These are phyloP conservation scores for Agrypnus murinus DNA, from an alignment of 2,888 invertebrate species.

Conservation along the genomic window DNA sequence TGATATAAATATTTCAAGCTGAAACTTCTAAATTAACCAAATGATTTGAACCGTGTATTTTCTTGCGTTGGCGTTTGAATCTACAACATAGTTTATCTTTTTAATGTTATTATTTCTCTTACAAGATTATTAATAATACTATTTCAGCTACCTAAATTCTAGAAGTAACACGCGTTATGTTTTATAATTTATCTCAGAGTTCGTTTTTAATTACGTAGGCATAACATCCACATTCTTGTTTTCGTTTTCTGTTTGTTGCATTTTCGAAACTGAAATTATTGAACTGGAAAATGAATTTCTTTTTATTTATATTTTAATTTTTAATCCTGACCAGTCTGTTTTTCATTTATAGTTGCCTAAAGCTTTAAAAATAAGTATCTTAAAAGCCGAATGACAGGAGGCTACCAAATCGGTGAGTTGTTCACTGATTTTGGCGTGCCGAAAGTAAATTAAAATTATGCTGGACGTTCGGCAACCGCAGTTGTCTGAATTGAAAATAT, in stretches of 20 bases:
- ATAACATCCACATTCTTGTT: too few relatives aligned
- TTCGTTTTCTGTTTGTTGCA: too few relatives aligned
- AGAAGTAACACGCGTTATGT: slow-evolving; percentile 10
- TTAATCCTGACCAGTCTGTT: background rate
- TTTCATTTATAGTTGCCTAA: slow-evolving; percentile 19
- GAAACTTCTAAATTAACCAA: too few relatives aligned
- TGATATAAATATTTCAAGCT: too few relatives aligned
- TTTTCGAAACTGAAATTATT: too few relatives aligned
- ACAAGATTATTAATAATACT: background rate
- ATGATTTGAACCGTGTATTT: too few relatives aligned
- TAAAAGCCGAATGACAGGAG: slow-evolving; percentile 39
- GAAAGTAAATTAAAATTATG: slow-evolving; percentile 43
- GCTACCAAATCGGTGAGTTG: slow-evolving; percentile 37
- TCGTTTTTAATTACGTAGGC: too few relatives aligned
- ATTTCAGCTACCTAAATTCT: slow-evolving; percentile 16
- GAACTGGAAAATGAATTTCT: too few relatives aligned
- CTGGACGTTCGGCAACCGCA: slow-evolving; percentile 27
- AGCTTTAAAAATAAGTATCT: slow-evolving; percentile 29
- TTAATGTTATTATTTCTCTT: slow-evolving; percentile 14
- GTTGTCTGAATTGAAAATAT: slow-evolving; percentile 35
- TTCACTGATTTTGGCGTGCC: slow-evolving; percentile 37
- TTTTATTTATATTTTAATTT: too few relatives aligned
- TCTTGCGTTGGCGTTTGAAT: slow-evolving; percentile 17
- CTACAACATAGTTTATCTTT: background rate
- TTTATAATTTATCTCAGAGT: slow-evolving; percentile 11